Percentiles rank a stretch among this genome's conserved stretches.
Conservation (phyloP, 2,113 vertebrate genomes). For the Chloropsis cyanopogon region DNA sequence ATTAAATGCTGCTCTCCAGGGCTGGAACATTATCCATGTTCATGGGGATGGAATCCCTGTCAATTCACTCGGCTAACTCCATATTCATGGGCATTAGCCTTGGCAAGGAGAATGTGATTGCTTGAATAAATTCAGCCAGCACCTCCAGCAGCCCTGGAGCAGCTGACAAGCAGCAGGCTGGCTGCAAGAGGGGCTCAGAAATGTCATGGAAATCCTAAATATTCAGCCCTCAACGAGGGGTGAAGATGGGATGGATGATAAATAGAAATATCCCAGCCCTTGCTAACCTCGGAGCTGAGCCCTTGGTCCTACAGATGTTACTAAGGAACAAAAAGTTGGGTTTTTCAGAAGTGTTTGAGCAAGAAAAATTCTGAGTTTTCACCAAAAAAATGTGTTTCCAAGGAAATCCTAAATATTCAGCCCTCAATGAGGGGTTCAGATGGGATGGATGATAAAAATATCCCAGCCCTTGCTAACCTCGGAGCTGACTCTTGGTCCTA, state of each 20-base stretch:
- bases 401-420: slow-evolving; percentile 33
- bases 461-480: not conserved
- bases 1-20: slow-evolving; percentile 28
- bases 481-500: not conserved
- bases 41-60: slow-evolving; percentile 36
- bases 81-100: slow-evolving; percentile 36
- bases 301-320: not conserved
- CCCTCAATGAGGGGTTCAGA: not conserved
- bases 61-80: not conserved
- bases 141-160: slow-evolving; percentile 31
- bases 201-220: slow-evolving; percentile 35
- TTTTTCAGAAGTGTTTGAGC: not conserved
- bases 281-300: not conserved
- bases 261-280: not conserved
- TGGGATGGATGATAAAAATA: not conserved
- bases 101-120: slow-evolving; percentile 49
- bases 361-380: not conserved
- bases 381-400: not conserved
- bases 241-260: not conserved
- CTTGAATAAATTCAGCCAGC: slow-evolving; percentile 55
- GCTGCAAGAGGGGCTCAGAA: not conserved
- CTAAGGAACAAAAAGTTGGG: not conserved
- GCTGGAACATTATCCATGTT: slow-evolving; percentile 27
- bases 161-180: not conserved
- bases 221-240: not conserved